Base-by-base conservation (phyloP, 2,113 vertebrate genomes). In the Larimichthys crocea region DNA sequence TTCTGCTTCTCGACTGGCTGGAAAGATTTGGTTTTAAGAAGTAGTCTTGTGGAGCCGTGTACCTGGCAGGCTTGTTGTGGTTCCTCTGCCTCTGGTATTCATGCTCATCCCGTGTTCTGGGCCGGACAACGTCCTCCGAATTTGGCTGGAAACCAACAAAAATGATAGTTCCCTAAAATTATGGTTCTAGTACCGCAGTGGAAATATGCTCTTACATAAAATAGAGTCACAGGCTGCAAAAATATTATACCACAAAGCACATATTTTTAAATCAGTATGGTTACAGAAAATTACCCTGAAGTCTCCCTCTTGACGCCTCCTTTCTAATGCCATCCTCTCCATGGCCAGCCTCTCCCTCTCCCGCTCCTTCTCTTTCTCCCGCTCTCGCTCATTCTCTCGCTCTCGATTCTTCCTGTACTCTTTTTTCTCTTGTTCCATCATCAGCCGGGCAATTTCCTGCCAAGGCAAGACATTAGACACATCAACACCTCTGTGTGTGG, bases 391-490 rank as follows among this genome's bases (percentile, higher is more conserved):
- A 86, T 17, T 96, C 24, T 88, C 93, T 26, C 76, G 77, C 0
- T 86, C 96, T 88, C 40, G 96, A 19, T 86, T 94, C 89, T 94
- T 98, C 84, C 91, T 98, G 78, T 96, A 95, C 71, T 97, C 96
- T 84, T 94, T 96, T 85, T 97, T 97, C 88, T 99, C 98, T 90
- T 97, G 96, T 10, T 97, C 97, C 97, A 98, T 97, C 72, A 99
- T 73, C 84, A 96, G 93, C 10, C 97, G 96, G 66, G 98, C 98
- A 0, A 99, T 96, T 94, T 99, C 97, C 98, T 99, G 84, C 12
- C 70, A 67, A 12, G 68, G 24, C 3, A 1, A 63, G 14, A 82
- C 12, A 63, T 22, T 14, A 65, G 44, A 50, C n/a, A 56, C 57
- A 26, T 61, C 19, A 59, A 50, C 26, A 59, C 15, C n/a, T 53